These are phyloP conservation scores for Trachelus tabidus DNA, from an alignment of 2,888 invertebrate genomes.

Conservation along the genomic window DNA sequence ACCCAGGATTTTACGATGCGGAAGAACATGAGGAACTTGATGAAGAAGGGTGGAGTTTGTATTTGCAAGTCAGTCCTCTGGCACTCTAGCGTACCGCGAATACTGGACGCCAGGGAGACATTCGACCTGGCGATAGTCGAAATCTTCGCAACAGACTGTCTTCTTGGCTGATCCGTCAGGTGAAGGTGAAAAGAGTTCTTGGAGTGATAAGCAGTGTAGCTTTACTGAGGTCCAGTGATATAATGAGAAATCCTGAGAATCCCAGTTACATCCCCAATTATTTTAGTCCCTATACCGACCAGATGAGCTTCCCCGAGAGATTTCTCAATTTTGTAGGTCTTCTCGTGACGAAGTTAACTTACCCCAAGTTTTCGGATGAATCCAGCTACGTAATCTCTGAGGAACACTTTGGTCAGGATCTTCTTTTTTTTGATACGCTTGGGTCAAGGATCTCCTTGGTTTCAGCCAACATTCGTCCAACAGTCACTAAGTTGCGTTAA, in stretches of 20 bases:
- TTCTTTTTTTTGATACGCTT: slow-evolving; percentile 23
- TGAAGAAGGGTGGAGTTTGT: slow-evolving; percentile 15
- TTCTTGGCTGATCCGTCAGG: slow-evolving; percentile 38
- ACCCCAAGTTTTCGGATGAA: slow-evolving; percentile 13
- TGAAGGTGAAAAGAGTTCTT: slow-evolving; percentile 27
- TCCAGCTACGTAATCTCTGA: slow-evolving; percentile 19
- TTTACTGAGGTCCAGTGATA: slow-evolving; percentile 23
- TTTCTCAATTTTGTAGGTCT: slow-evolving; percentile 32
- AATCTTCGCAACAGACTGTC: slow-evolving; percentile 43
- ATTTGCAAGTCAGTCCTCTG: slow-evolving; percentile 5
- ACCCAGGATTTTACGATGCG: slow-evolving; percentile 3
- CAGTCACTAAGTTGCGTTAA: slow-evolving; percentile 29
- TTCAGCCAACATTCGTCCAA: slow-evolving; percentile 31
- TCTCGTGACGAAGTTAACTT: slow-evolving; percentile 9
- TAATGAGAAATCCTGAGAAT: slow-evolving; percentile 26
- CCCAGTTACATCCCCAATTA: slow-evolving; percentile 26
- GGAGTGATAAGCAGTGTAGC: slow-evolving; percentile 20
- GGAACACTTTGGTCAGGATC: slow-evolving; percentile 22
- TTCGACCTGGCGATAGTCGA: slow-evolving; percentile 49
- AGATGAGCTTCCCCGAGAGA: slow-evolving; percentile 27
- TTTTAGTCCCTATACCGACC: slow-evolving; percentile 18
- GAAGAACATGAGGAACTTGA: background rate
- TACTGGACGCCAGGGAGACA: background rate
- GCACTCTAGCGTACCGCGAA: background rate
- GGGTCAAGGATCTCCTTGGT: slow-evolving; percentile 38